A percentile compares a stretch with the other conserved stretches of the same genome.
phyloP scores from a whole-genome alignment of 2,797 vertebrate species.

The Scolopax bukidnonensis region DNA sequence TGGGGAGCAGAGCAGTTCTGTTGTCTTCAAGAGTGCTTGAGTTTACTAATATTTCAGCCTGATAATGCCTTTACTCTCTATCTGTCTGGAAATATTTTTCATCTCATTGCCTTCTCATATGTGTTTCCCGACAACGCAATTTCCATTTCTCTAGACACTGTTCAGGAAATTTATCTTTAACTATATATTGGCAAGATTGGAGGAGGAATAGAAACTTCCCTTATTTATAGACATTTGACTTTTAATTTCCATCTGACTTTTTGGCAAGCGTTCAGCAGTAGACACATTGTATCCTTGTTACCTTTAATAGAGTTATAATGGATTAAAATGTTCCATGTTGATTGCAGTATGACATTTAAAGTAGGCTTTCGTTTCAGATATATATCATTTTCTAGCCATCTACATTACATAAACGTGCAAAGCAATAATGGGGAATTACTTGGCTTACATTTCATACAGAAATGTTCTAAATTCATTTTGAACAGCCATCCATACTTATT shows the following conservation, averaged over 20 bases:
- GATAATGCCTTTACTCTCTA: background rate
- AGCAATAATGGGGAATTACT: background rate
- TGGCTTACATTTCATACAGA: background rate
- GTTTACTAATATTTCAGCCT: background rate
- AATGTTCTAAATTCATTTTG: background rate
- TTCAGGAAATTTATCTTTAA: slow-evolving; percentile 52
- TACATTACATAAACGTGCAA: background rate
- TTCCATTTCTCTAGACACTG: background rate
- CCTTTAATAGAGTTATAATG: slow-evolving; percentile 64
- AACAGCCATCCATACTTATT: background rate
- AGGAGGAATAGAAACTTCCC: slow-evolving; percentile 42
- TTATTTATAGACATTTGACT: slow-evolving; percentile 60
- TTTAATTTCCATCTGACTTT: slow-evolving; percentile 63
- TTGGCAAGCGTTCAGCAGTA: slow-evolving; percentile 51
- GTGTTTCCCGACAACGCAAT: background rate
- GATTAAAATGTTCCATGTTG: slow-evolving; percentile 64
- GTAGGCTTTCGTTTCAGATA: slow-evolving; percentile 59
- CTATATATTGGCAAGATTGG: slow-evolving; percentile 9
- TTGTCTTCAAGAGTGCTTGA: background rate
- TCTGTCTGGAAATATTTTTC: background rate
- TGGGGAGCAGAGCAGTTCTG: background rate
- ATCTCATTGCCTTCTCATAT: background rate
- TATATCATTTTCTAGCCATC: slow-evolving; percentile 47
- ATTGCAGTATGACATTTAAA: slow-evolving; percentile 55
- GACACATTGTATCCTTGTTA: slow-evolving; percentile 35